phyloP scores from a whole-genome alignment of 2,888 invertebrate genomes.

The Nezara viridula region DNA sequence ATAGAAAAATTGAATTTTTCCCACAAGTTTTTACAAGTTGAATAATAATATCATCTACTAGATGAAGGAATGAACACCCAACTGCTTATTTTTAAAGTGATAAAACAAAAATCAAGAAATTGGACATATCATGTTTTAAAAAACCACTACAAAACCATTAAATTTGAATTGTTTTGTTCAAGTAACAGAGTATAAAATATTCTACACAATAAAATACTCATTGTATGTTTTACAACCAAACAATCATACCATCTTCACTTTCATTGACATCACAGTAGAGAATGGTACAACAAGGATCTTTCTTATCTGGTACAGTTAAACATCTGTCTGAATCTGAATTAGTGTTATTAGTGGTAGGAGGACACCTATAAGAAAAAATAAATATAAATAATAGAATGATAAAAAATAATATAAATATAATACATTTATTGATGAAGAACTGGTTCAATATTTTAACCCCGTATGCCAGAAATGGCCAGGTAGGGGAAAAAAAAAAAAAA shows the following conservation, averaged over 20 bases:
- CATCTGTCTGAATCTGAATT: constrained; percentile 77
- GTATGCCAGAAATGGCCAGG: no score
- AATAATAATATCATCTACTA: no score
- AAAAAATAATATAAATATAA: neutral
- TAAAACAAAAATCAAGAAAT: no score
- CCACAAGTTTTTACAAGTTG: no score
- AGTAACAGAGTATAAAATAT: neutral
- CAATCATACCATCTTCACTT: constrained; percentile 67
- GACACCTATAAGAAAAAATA: constrained; percentile 72
- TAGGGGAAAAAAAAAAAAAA: no score
- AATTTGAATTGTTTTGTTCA: neutral
- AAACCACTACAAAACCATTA: no score
- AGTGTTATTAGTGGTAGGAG: constrained; percentile 72
- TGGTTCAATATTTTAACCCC: neutral
- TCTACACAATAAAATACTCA: neutral
- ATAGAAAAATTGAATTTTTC: no score
- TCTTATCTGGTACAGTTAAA: constrained; percentile 85
- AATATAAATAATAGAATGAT: neutral
- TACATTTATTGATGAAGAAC: neutral
- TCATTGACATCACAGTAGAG: constrained; percentile 85
- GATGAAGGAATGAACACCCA: no score
- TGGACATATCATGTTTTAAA: no score
- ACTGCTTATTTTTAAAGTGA: no score
- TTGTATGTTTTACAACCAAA: neutral
- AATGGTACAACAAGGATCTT: constrained; percentile 87